Percentiles rank a stretch among this genome's conserved stretches.
Conservation (phyloP, 2,888 invertebrate species). For the Julus scanicus region DNA sequence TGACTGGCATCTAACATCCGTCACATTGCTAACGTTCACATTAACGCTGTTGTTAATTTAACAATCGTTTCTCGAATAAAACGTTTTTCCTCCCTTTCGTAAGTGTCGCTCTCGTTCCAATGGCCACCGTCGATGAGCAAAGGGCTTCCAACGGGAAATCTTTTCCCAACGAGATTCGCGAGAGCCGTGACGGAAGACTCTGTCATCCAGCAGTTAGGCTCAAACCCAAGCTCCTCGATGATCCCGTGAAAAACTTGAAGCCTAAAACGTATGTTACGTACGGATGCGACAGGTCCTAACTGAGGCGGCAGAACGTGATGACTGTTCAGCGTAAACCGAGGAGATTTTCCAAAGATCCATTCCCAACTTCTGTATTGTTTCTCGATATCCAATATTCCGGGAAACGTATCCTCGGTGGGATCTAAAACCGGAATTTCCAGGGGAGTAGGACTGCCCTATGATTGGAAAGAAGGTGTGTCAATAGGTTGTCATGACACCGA, state of each 20-base stretch:
- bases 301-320: neutral
- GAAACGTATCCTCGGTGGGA: slow-evolving; percentile 48
- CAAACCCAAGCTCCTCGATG: neutral
- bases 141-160: neutral
- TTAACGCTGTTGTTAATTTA: neutral
- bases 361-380: slow-evolving; percentile 48
- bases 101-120: neutral
- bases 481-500: too few species aligned
- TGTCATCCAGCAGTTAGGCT: neutral
- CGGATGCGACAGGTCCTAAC: neutral
- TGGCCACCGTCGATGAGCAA: neutral
- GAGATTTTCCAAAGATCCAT: slow-evolving; percentile 54
- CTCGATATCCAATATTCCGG: neutral
- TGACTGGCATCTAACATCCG: neutral
- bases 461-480: neutral
- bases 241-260: neutral
- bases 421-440: neutral
- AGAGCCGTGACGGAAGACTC: neutral
- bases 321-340: slow-evolving; percentile 6
- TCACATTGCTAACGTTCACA: neutral
- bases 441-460: neutral
- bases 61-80: neutral
- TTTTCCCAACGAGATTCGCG: neutral
- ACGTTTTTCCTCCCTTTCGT: neutral
- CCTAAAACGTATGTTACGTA: neutral